Base-by-base conservation (phyloP, 2,113 vertebrate species). In the Nettapus auritus region DNA sequence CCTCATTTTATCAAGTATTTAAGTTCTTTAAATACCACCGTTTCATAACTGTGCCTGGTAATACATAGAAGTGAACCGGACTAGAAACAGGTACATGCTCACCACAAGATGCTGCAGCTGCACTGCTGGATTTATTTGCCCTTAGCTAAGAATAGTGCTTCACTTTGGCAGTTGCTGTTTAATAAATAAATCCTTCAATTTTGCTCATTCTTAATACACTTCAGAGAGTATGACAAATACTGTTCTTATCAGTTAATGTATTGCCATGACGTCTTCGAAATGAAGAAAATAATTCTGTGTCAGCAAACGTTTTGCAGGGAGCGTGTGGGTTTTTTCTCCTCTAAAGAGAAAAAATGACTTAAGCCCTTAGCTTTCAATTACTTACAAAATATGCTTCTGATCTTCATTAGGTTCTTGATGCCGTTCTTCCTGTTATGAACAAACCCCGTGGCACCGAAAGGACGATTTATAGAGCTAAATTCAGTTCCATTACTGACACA, bases 401-500 rank as follows among this genome's bases (percentile, higher is more conserved):
- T 85, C 46, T 89, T 56, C 13, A 11, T 36, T 88, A 99, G 99
- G 99, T 99, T 10, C 97, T 99, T 31, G 99, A 99, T 85, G 98
- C 99, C 14, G 95, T 99, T 78, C 89, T 98, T 92, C 99, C 99
- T 0, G 98, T 99, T 48, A 99, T 99, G 99, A 99, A 98, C 83
- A 98, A 97, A 36, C 57, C 97, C 36, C 93, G 96, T 19, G 26
- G 94, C 16, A 92, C 93, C 0, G 99, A 99, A 78, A 97, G 92
- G 87, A 99, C 75, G 0, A 94, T 99, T 34, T 99, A 98, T 76
- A 98, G 99, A 70, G 99, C 99, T 76, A 99, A 98, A 78, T 99
- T 99, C 97, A 99, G 99, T 95, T 99, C 99, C 89, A 99, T 99
- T 93, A 99, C 99, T 0, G 99, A 99, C 97, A 99, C 98, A 0